These are phyloP conservation scores for Eutolmus rufibarbis DNA, from an alignment of 2,888 invertebrate genomes.

Conservation along the genomic window DNA sequence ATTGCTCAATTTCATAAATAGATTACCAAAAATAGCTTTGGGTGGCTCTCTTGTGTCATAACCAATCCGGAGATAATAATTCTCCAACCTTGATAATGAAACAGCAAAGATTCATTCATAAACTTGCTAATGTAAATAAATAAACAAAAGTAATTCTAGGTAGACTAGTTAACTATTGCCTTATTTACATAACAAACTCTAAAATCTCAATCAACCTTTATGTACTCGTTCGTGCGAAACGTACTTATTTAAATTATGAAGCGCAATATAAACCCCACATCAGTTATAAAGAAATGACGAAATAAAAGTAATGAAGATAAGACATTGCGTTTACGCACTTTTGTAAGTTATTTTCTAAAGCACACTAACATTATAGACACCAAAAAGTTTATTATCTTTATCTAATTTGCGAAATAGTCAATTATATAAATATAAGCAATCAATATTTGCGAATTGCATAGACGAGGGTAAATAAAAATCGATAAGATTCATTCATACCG, in stretches of 20 bases:
- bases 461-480: not conserved
- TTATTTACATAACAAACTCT: too few species aligned
- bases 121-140: too few species aligned
- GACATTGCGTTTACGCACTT: not conserved
- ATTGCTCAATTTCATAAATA: too few species aligned
- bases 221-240: not conserved
- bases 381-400: not conserved
- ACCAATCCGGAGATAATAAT: not conserved
- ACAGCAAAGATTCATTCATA: too few species aligned
- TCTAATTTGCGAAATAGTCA: too few species aligned
- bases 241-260: not conserved
- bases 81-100: not conserved
- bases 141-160: too few species aligned
- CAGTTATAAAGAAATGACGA: not conserved
- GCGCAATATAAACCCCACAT: not conserved
- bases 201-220: not conserved
- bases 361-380: not conserved
- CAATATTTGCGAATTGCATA: not conserved
- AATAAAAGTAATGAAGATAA: not conserved
- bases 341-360: not conserved
- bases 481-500: not conserved
- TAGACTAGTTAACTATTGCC: too few species aligned
- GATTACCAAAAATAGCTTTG: too few species aligned
- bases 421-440: too few species aligned
- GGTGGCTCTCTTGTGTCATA: too few species aligned